Percentiles rank a stretch among this genome's conserved stretches.
Evolutionary conservation across 2,888 invertebrate genomes (phyloP).

Genomic region (Leucania comma): DNA sequence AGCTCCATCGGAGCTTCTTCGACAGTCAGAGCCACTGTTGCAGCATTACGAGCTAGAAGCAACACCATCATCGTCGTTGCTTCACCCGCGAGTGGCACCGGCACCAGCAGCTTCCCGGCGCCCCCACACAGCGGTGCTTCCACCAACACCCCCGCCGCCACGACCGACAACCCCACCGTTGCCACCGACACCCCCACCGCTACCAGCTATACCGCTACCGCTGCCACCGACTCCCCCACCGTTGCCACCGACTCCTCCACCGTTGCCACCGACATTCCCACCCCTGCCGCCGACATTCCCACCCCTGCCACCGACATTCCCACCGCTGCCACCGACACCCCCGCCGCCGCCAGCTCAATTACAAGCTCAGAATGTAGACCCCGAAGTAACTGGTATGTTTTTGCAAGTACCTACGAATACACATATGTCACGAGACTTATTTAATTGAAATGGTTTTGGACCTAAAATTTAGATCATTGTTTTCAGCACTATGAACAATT

Average conservation of each 20-base stretch:
- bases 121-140: neutral
- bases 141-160: neutral
- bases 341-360: neutral
- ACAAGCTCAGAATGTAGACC: neutral
- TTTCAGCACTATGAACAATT: neutral
- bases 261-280: neutral
- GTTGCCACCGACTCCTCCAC: neutral
- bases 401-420: neutral
- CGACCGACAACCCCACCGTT: neutral
- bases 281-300: no score
- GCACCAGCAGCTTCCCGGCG: neutral
- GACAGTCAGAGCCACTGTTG: neutral
- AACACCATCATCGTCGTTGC: neutral
- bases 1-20: neutral
- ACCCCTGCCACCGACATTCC: neutral
- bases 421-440: no score
- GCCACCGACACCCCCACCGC: no score
- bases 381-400: neutral
- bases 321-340: neutral
- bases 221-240: neutral
- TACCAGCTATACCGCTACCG: neutral
- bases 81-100: neutral
- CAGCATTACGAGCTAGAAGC: neutral
- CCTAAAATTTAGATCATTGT: neutral
- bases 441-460: neutral